Conservation (phyloP, 2,797 vertebrate genomes). For the Microtus obscurus region DNA sequence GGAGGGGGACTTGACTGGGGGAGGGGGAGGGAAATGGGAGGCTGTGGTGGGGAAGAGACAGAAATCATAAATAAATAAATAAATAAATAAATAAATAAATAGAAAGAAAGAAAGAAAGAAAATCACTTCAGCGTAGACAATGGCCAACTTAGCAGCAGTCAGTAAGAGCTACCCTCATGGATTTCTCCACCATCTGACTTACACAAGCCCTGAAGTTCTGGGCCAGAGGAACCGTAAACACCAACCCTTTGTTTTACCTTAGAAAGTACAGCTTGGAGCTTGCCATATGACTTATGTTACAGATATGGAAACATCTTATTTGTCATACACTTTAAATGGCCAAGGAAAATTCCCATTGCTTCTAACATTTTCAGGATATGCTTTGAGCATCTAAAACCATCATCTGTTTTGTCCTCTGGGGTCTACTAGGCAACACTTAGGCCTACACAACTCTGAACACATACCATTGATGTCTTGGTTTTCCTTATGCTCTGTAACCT, state of each 20-base stretch:
- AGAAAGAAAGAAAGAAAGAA: too few relatives aligned
- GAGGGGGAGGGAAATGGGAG: too few relatives aligned
- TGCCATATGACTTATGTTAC: neutral
- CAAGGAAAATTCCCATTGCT: neutral
- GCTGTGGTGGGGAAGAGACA: too few relatives aligned
- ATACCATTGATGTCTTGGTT: too few relatives aligned
- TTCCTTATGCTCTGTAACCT: neutral
- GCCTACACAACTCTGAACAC: neutral
- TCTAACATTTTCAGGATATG: neutral
- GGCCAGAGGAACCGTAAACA: neutral
- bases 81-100: too few relatives aligned
- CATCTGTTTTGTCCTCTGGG: neutral
- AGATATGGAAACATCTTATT: slow-evolving; percentile 8
- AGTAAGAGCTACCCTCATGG: neutral
- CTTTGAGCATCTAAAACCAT: neutral
- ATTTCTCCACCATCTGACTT: neutral
- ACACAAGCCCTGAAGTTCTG: neutral
- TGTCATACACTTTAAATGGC: neutral
- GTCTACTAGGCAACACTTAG: neutral
- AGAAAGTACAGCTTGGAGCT: neutral
- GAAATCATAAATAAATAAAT: too few relatives aligned
- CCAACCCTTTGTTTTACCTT: neutral
- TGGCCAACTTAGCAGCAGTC: neutral
- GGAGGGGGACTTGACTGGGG: too few relatives aligned
- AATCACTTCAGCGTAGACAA: neutral